Evolutionary conservation across 2,113 vertebrate species (phyloP).

Genomic region (Henicopernis longicauda): DNA sequence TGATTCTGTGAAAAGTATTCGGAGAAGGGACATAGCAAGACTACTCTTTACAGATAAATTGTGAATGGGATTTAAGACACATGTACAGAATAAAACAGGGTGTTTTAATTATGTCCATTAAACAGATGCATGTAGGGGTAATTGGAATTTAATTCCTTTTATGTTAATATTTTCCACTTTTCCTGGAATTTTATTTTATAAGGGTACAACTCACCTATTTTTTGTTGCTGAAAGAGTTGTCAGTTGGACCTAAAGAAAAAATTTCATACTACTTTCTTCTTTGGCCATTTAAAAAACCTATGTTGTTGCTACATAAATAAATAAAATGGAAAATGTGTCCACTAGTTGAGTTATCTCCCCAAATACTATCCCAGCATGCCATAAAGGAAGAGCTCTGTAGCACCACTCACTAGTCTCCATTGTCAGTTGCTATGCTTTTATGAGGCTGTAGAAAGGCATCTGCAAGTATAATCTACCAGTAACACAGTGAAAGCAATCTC

Average conservation of each 20-base stretch:
- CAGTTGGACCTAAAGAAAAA: background rate
- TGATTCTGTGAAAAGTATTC: background rate
- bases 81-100: background rate
- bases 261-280: background rate
- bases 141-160: background rate
- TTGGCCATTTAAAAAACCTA: background rate
- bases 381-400: background rate
- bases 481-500: background rate
- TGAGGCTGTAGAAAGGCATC: background rate
- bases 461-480: background rate
- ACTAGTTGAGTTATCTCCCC: background rate
- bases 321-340: background rate
- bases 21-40: background rate
- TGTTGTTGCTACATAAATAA: accelerated
- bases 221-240: background rate
- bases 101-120: background rate
- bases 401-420: background rate
- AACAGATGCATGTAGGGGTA: background rate
- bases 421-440: background rate
- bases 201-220: background rate
- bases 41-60: background rate
- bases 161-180: background rate
- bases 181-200: background rate
- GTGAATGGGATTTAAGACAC: background rate
- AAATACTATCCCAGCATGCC: accelerated